Evolutionary conservation across 2,797 vertebrate genomes (phyloP).

Genomic region (Rhincodon typus): DNA sequence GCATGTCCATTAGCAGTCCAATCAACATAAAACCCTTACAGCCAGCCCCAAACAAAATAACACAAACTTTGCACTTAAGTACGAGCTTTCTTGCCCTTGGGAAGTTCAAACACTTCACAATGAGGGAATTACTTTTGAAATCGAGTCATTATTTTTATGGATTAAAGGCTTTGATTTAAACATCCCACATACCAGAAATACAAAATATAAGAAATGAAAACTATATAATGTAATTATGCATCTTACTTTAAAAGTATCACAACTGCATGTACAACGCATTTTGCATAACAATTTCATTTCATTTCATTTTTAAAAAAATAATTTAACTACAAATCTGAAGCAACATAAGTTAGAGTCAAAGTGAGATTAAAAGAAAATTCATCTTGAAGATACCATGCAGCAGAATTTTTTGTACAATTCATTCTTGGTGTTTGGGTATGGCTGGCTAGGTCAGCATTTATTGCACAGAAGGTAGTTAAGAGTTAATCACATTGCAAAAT

Average conservation of each 20-base stretch:
- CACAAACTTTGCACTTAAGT: neutral
- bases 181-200: too few relatives aligned
- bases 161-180: neutral
- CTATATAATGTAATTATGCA: neutral
- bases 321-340: neutral
- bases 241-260: neutral
- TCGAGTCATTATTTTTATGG: neutral
- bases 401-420: neutral
- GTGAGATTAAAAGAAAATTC: neutral
- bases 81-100: neutral
- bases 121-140: neutral
- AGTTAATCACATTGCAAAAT: too few relatives aligned
- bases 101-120: neutral
- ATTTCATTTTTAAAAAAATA: neutral
- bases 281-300: neutral
- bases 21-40: neutral
- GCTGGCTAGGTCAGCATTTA: too few relatives aligned
- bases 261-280: neutral
- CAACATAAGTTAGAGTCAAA: neutral
- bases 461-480: too few relatives aligned
- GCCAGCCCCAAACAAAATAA: neutral
- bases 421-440: too few relatives aligned
- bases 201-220: neutral
- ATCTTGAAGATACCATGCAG: neutral
- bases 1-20: neutral